A percentile compares a stretch with the other conserved stretches of the same genome.
Evolutionary conservation across 2,888 invertebrate genomes (phyloP).

Genomic region (Chrysomela aeneicollis): DNA sequence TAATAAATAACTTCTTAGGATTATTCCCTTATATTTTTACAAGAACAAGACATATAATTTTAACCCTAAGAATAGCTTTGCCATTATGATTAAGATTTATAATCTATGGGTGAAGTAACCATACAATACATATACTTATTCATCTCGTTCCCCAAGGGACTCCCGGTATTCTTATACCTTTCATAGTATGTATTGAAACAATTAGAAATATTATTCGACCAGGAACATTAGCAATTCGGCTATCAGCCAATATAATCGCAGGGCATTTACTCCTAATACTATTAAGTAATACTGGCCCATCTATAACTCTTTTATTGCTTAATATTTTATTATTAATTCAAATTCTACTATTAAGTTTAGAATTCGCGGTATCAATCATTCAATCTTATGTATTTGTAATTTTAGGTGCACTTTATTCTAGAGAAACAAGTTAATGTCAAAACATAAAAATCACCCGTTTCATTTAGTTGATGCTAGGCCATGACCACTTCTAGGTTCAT

Average conservation of each 20-base stretch:
- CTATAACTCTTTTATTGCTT: constrained; percentile 44
- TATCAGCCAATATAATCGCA: constrained; percentile 81
- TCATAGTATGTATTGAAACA: constrained; percentile 79
- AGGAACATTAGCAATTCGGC: constrained; percentile 72
- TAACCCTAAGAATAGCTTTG: constrained; percentile 67
- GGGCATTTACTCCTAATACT: constrained; percentile 74
- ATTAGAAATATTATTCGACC: constrained; percentile 71
- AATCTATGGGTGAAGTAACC: constrained; percentile 71
- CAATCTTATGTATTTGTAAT: constrained; percentile 74
- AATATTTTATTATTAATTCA: constrained; percentile 47
- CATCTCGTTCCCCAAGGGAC: constrained; percentile 76
- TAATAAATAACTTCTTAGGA: constrained; percentile 75
- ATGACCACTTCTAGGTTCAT: constrained; percentile 70
- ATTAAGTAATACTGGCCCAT: constrained; percentile 62
- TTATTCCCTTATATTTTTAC: constrained; percentile 78
- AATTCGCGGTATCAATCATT: constrained; percentile 70
- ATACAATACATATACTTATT: constrained; percentile 70
- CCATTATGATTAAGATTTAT: constrained; percentile 73
- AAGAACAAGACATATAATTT: constrained; percentile 69
- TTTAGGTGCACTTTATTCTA: constrained; percentile 72
- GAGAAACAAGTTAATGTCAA: constrained; percentile 69
- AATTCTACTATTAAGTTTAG: constrained; percentile 62
- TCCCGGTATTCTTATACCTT: constrained; percentile 70
- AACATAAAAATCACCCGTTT: constrained; percentile 67
- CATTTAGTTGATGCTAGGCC: constrained; percentile 73